Base-by-base conservation (phyloP, 37 sponge, comb jelly and placozoan genomes). In the Diacarnus erythraeanus region DNA sequence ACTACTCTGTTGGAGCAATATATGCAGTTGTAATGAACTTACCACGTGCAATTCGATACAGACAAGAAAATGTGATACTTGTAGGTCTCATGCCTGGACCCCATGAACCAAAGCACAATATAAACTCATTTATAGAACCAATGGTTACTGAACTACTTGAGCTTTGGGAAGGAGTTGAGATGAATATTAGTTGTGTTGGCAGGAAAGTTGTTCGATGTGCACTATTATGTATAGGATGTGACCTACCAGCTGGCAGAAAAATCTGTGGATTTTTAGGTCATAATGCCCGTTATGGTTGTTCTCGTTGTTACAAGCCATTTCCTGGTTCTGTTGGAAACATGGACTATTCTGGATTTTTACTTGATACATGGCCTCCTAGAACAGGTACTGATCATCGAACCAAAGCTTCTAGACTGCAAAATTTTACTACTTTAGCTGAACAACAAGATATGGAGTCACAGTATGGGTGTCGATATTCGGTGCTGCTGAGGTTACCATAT, bases 1-100 rank as follows among this genome's bases (percentile, higher is more conserved):
- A 47, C 6, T 75, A 84, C 36, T 69, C 75, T 34, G 85, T 90
- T 61, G 85, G 90, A 71, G 80, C 22, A 37, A 51, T 90, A 17
- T 90, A 90, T 34, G 8, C 69, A 10, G 42, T 40, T 5, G 9
- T 84, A 8, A 37, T 85, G 51, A 90, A 88, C 71, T 42, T 88
- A 23, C 89, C 89, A 31, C 20, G 89, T 8, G 38, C 10, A 5
- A 30, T 20, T 33, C 34, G 38, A 31, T 33, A 38, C 38, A 29
- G 35, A 36, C 36, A 3, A 42, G 4, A 72, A 9, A 72, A 72
- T 43, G 26, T 43, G 3, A 22, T 72, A 2, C 25, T 72, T 3
- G n/a, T 72, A 25, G 73, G 73, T 18, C 10, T 72, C 44, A 20
- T 72, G 23, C 73, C 73, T 25, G 73, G 73, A n/a, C 73, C 73